Base-by-base conservation (phyloP, 2,797 vertebrate genomes). In the Diceros bicornis region DNA sequence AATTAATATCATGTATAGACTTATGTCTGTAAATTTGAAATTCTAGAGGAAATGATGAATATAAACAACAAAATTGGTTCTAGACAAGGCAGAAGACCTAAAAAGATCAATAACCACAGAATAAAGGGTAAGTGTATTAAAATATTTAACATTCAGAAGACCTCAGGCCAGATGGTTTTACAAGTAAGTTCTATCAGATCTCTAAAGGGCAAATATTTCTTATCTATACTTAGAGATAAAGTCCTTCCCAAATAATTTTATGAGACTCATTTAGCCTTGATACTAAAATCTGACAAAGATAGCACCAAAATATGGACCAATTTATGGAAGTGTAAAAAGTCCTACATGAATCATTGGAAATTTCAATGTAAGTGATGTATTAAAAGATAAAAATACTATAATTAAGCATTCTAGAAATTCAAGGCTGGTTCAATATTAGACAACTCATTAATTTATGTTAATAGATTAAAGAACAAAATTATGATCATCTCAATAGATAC, bases 201-300 rank as follows among this genome's bases (percentile, higher is more conserved):
- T 96, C 62, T 52, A 82, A 79, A 96, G 34, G 21, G 52, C n/a
- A 91, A 94, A 75, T 93, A 83, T 44, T 89, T 89, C 78, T 96
- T 91, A 69, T 83, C 61, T 96, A 20, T 72, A 41, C 57, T 88
- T 92, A 95, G 32, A 88, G 55, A 92, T 88, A 88, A 96, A 95
- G 27, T 57, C 37, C 32, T 94, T 91, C 16, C 29, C 57, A 61
- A 93, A 79, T 79, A 91, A 91, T 96, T 91, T 97, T 71, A 71
- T 93, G 83, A 91, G 79, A 90, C 37, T 81, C 41, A 68, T 37
- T 89, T 94, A 93, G 50, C 37, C 11, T 37, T 87, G 75, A 97
- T 92, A 50, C 52, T 79, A 94, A 96, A 91, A 93, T 84, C 87
- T 91, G 16, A 94, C 29, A 79, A 94, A 96, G 69, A 89, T 17